Conservation (phyloP, 1,140 invertebrate genomes). For the Trachymyrmex septentrionalis region DNA sequence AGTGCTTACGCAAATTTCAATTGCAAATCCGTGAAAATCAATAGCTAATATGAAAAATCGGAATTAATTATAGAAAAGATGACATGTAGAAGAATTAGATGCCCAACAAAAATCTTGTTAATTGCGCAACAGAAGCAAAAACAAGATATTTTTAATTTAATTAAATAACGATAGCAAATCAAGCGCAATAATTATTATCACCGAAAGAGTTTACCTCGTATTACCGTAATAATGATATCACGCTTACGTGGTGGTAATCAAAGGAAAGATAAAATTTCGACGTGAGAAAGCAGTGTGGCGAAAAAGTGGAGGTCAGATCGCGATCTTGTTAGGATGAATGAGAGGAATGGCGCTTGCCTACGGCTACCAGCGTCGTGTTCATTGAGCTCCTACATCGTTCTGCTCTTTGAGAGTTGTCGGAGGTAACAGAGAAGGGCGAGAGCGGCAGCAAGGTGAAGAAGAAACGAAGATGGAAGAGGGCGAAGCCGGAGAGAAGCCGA, state of each 20-base stretch:
- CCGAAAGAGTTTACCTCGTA: not conserved
- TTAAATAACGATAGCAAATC: not conserved
- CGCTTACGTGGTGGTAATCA: not conserved
- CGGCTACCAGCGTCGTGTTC: slow-evolving; percentile 72
- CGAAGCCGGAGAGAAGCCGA: slow-evolving; percentile 60
- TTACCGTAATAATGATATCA: slow-evolving; percentile 13
- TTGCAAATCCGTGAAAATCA: slow-evolving; percentile 8
- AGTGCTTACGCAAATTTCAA: slow-evolving; percentile 60
- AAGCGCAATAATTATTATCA: not conserved
- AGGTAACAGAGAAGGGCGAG: slow-evolving; percentile 29
- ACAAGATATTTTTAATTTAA: not conserved
- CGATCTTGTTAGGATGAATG: slow-evolving; percentile 75
- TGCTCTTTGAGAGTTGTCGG: slow-evolving; percentile 57
- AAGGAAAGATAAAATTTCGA: slow-evolving; percentile 43
- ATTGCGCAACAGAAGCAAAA: not conserved
- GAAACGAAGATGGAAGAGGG: slow-evolving; percentile 61
- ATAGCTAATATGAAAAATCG: not conserved
- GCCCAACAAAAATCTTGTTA: not conserved
- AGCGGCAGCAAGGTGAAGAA: slow-evolving; percentile 16
- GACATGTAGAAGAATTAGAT: not conserved
- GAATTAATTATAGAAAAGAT: not conserved
- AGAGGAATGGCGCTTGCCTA: slow-evolving; percentile 70
- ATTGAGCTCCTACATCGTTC: slow-evolving; percentile 71
- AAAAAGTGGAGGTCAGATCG: slow-evolving; percentile 45
- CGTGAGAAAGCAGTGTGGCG: slow-evolving; percentile 66